Percentiles rank a stretch among this genome's conserved stretches.
Conservation (phyloP, 2,113 vertebrate species). For the Piprites chloris region DNA sequence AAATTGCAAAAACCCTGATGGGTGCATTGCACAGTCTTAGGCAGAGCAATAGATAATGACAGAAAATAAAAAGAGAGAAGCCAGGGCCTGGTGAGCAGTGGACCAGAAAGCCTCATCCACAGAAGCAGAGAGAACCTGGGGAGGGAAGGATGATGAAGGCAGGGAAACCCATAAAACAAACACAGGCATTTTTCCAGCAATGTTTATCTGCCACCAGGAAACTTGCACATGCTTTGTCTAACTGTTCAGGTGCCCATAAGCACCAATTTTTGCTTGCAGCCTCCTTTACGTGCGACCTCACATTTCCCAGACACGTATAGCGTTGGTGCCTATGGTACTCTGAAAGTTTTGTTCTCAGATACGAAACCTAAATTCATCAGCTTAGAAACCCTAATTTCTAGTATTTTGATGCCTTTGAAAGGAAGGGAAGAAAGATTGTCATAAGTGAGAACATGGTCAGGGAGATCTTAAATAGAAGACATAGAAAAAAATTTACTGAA, state of each 20-base stretch:
- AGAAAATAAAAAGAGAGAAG: neutral
- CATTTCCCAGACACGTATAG: neutral
- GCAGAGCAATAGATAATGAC: neutral
- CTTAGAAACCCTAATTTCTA: neutral
- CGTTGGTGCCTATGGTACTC: neutral
- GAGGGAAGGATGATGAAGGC: neutral
- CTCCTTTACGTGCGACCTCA: neutral
- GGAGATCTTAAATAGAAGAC: neutral
- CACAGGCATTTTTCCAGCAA: neutral
- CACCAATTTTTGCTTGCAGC: neutral
- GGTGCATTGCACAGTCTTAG: neutral
- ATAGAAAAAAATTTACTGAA: neutral
- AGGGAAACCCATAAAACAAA: neutral
- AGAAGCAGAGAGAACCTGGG: neutral
- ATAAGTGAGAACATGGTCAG: neutral
- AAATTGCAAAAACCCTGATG: neutral
- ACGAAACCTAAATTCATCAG: neutral
- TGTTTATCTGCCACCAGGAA: neutral
- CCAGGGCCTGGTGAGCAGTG: neutral
- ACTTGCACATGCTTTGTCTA: neutral
- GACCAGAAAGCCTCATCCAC: neutral
- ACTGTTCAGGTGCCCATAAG: neutral
- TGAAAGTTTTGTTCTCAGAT: neutral
- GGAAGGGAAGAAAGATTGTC: neutral
- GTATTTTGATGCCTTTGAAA: neutral